These are phyloP conservation scores for Rhingia rostrata DNA, from an alignment of 2,888 invertebrate genomes.

Conservation along the genomic window DNA sequence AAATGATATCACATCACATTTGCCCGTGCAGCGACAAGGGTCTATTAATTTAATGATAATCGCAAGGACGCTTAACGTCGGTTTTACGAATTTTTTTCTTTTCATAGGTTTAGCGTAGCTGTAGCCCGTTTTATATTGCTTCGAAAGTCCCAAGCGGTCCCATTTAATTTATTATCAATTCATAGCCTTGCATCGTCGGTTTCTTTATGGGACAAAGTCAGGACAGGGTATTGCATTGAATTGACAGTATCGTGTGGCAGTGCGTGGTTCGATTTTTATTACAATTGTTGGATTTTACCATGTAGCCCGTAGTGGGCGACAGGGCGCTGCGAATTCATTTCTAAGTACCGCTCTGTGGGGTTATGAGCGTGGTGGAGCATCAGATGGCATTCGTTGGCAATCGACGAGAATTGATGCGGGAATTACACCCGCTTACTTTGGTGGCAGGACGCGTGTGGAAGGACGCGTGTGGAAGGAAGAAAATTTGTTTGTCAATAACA, in stretches of 20 bases:
- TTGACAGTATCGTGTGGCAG: conserved; percentile 64
- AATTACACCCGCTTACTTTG: conserved; percentile 59
- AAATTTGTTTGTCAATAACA: conserved; percentile 64
- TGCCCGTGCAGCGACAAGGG: conserved; percentile 19
- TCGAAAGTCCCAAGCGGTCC: conserved; percentile 72
- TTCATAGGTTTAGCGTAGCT: neutral
- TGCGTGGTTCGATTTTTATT: conserved; percentile 58
- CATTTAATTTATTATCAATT: conserved; percentile 76
- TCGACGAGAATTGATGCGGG: conserved; percentile 63
- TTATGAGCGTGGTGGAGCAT: conserved; percentile 57
- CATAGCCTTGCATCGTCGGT: conserved; percentile 65
- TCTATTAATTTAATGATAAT: conserved; percentile 68
- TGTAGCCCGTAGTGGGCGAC: conserved; percentile 53
- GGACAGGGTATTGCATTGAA: conserved; percentile 53
- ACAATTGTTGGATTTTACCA: conserved; percentile 60
- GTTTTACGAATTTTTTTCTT: conserved; percentile 38
- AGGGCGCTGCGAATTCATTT: neutral
- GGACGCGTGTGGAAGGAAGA: conserved; percentile 38
- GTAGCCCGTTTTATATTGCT: conserved; percentile 39
- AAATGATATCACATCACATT: conserved; percentile 29
- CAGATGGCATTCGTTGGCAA: conserved; percentile 66
- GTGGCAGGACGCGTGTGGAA: conserved; percentile 51
- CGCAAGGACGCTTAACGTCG: conserved; percentile 55
- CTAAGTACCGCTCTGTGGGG: conserved; percentile 42
- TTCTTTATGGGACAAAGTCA: conserved; percentile 48